Base-by-base conservation (phyloP, 2,888 invertebrate species). In the Pammene fasciana region DNA sequence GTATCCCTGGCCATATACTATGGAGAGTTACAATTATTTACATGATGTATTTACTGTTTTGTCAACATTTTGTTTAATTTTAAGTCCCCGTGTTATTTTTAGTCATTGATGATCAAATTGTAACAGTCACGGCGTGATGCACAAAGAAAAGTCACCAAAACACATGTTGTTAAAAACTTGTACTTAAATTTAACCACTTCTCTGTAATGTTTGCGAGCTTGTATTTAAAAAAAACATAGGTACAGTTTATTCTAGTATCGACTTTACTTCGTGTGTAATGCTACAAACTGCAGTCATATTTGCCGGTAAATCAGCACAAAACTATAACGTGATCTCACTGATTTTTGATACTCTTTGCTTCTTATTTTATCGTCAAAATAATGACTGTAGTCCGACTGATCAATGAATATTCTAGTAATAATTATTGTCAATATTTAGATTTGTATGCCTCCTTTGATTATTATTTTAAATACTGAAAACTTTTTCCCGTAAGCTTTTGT, bases 1-100 rank as follows among this genome's bases (percentile, higher is more conserved):
- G 81, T 86, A 82, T 81, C 81, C 81, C 79, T 79, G 76, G 84
- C 86, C 86, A 85, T 86, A 79, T 76, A 65, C 78, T 78, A 76
- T 76, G 74, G 75, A 73, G 79, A 81, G 83, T 83, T 85, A 84
- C 81, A 81, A 77, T 78, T 80, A 78, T 71, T 82, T 78, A 75
- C 78, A 76, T 76, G 79, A 76, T 75, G 74, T 79, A 76, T 79
- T 76, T 83, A 85, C 83, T 84, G 85, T 68, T 71, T 75, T 79
- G 34, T 55, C 70, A 60, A 65, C 70, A 60, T 60, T 70, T 70
- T 41, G 26, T 80, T 81, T 82, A 79, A 76, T 72, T 43, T 50
- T 75, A 74, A 75, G 83, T 79, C 73, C 75, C 76, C 76, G 74
- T 78, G 72, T 75, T 65, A 68, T 73, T 72, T 54, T 74, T 73